These are phyloP conservation scores for Paracanthobrama guichenoti DNA, from an alignment of 2,113 vertebrate genomes.

Conservation along the genomic window DNA sequence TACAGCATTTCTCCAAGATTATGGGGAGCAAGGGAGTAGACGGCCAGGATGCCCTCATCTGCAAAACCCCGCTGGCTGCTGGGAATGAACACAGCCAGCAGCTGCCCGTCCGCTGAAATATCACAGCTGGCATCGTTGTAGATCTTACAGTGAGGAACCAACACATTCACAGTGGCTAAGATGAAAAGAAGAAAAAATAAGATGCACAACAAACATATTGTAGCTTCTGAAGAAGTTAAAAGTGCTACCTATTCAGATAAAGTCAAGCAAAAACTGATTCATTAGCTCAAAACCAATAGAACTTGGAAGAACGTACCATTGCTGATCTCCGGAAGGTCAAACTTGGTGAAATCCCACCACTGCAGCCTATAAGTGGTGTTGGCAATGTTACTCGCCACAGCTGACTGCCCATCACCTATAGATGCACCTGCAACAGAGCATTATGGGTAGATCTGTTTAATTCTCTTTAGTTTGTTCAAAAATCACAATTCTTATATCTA, in stretches of 20 bases:
- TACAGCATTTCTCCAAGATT: slow-evolving; percentile 99
- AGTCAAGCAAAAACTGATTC: neutral
- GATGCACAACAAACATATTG: neutral
- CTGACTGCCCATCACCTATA: slow-evolving; percentile 97
- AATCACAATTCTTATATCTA: neutral
- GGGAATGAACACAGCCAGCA: slow-evolving; percentile 96
- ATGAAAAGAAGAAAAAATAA: neutral
- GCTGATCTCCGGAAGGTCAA: slow-evolving; percentile 98
- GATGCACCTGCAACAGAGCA: slow-evolving; percentile 83
- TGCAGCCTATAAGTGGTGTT: slow-evolving; percentile 97
- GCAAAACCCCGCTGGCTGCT: slow-evolving; percentile 97
- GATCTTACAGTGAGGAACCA: slow-evolving; percentile 99
- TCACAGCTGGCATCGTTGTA: slow-evolving; percentile 99
- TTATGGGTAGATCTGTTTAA: neutral
- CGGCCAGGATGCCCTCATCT: slow-evolving; percentile 94
- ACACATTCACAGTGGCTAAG: slow-evolving; percentile 91
- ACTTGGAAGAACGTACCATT: slow-evolving; percentile 79
- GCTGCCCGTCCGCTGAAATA: slow-evolving; percentile 95
- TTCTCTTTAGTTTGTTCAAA: neutral
- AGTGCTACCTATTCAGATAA: neutral
- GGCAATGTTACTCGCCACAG: slow-evolving; percentile 98
- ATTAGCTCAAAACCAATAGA: neutral
- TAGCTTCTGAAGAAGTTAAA: neutral
- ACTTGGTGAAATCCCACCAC: slow-evolving; percentile 99
- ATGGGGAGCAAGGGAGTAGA: slow-evolving; percentile 96